These are phyloP conservation scores for Hesperia comma DNA, from an alignment of 2,888 invertebrate genomes.

Conservation along the genomic window DNA sequence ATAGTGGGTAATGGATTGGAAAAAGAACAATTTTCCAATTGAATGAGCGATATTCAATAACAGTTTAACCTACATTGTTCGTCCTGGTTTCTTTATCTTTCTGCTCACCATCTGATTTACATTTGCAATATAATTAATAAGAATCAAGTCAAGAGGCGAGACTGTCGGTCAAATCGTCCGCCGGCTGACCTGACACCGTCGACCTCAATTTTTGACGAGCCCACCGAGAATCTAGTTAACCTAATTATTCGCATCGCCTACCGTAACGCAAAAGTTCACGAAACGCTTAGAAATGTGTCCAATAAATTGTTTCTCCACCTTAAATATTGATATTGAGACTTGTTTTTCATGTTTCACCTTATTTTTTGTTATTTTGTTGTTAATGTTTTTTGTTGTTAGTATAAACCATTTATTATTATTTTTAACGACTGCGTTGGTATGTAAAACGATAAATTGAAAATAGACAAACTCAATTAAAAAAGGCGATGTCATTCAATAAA, in stretches of 20 bases:
- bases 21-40: too few relatives aligned
- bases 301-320: neutral
- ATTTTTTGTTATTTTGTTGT: too few relatives aligned
- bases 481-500: too few relatives aligned
- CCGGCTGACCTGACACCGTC: slow-evolving; percentile 4
- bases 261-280: slow-evolving; percentile 20
- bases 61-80: slow-evolving; percentile 9
- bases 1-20: too few relatives aligned
- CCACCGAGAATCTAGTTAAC: slow-evolving; percentile 26
- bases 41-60: slow-evolving; percentile 2
- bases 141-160: slow-evolving; percentile 12
- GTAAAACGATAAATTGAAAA: too few relatives aligned
- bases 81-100: slow-evolving; percentile 6
- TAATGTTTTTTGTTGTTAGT: too few relatives aligned
- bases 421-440: too few relatives aligned
- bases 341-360: too few relatives aligned
- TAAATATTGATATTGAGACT: too few relatives aligned
- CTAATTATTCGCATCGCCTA: slow-evolving; percentile 27
- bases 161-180: slow-evolving; percentile 3
- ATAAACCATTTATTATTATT: too few relatives aligned
- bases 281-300: slow-evolving; percentile 8
- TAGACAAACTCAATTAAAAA: too few relatives aligned
- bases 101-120: slow-evolving; percentile 1
- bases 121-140: slow-evolving; percentile 1
- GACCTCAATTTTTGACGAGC: slow-evolving; percentile 22